Evolutionary conservation across 2,113 vertebrate species (phyloP).

Genomic region (Nannobrachium achirus): DNA sequence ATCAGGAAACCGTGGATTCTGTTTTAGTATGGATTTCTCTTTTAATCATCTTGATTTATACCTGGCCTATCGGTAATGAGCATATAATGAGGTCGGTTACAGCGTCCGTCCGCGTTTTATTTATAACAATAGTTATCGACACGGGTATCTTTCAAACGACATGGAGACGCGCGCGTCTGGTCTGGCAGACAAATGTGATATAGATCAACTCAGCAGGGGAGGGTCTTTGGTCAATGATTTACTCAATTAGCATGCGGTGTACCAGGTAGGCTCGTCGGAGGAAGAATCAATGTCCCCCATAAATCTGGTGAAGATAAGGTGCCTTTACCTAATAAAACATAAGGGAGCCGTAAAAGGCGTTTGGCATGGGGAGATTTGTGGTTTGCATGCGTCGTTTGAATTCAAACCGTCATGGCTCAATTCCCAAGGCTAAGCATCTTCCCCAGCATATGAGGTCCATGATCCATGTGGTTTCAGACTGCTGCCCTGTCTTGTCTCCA

Average conservation of each 20-base stretch:
- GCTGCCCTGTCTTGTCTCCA: neutral
- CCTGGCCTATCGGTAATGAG: neutral
- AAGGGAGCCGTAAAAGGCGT: conserved; percentile 54
- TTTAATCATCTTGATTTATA: conserved; percentile 33
- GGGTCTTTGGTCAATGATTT: conserved; percentile 72
- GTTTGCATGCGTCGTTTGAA: conserved; percentile 24
- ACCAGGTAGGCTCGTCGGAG: conserved; percentile 64
- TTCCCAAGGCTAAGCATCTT: conserved; percentile 24
- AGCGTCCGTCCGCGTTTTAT: conserved; percentile 67
- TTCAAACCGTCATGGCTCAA: conserved; percentile 23
- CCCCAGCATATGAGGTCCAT: neutral
- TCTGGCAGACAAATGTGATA: conserved; percentile 74
- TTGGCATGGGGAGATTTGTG: conserved; percentile 30
- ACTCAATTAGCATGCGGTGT: conserved; percentile 79
- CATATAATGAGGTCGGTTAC: conserved; percentile 31
- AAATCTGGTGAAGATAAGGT: conserved; percentile 73
- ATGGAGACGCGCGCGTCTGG: conserved; percentile 58
- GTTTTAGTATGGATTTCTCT: conserved; percentile 17
- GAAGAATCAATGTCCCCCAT: conserved; percentile 70
- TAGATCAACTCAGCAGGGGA: conserved; percentile 69
- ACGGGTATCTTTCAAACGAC: conserved; percentile 71
- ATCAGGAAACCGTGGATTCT: neutral
- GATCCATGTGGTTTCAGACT: conserved; percentile 1
- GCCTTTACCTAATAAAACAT: conserved; percentile 70
- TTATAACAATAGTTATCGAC: conserved; percentile 73